phyloP scores from a whole-genome alignment of 1,140 invertebrate species.

The Drosophila athabasca region DNA sequence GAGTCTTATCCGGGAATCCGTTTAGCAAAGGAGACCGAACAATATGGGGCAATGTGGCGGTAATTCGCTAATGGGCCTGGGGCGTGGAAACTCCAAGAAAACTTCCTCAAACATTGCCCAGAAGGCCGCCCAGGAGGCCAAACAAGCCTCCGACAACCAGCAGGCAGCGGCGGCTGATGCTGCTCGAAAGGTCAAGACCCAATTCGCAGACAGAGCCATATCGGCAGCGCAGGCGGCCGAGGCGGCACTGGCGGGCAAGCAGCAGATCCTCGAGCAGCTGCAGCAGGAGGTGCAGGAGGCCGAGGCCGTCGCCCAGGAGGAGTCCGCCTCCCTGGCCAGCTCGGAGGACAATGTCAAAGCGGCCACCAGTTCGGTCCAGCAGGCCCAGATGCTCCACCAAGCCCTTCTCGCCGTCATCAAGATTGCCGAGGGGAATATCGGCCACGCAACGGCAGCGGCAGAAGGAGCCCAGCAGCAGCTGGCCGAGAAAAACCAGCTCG shows the following conservation, averaged over 20 bases:
- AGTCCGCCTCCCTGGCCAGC: slow-evolving; percentile 85
- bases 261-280: slow-evolving; percentile 86
- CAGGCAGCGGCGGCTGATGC: slow-evolving; percentile 87
- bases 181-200: slow-evolving; percentile 87
- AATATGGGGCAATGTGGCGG: background rate
- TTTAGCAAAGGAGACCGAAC: background rate
- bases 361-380: slow-evolving; percentile 85
- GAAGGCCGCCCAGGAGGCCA: slow-evolving; percentile 87
- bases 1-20: no score
- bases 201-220: slow-evolving; percentile 87
- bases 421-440: slow-evolving; percentile 85
- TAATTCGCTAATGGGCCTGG: background rate
- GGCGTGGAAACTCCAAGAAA: slow-evolving; percentile 2
- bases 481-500: slow-evolving; percentile 86
- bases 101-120: slow-evolving; percentile 85
- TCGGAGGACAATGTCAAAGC: slow-evolving; percentile 86
- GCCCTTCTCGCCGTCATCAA: slow-evolving; percentile 84
- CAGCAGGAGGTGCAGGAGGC: slow-evolving; percentile 86
- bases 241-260: slow-evolving; percentile 86
- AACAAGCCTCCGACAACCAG: slow-evolving; percentile 87
- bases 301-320: slow-evolving; percentile 86
- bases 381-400: slow-evolving; percentile 84
- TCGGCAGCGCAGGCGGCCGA: slow-evolving; percentile 88
- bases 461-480: slow-evolving; percentile 85
- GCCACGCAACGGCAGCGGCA: slow-evolving; percentile 85